Evolutionary conservation across 2,888 invertebrate species (phyloP).

Genomic region (Vannuccia rotundouncinata): DNA sequence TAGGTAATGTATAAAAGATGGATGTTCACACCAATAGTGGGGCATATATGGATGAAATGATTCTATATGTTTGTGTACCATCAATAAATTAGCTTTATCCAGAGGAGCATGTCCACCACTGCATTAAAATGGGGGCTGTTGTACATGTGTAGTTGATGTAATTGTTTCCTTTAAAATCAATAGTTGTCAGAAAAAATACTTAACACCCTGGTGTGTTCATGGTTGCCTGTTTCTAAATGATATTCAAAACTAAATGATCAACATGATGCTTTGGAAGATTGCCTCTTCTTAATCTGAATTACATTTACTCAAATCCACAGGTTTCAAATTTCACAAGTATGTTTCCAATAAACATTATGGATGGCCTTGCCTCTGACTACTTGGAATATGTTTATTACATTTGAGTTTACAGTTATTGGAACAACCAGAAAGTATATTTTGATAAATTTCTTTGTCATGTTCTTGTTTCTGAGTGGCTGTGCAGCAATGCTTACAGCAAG

Average conservation of each 20-base stretch:
- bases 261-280: not conserved
- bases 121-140: not conserved
- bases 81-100: not conserved
- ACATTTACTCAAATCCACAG: conserved; percentile 4
- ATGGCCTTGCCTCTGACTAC: not conserved
- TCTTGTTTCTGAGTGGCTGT: not conserved
- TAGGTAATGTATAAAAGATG: not conserved
- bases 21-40: not conserved
- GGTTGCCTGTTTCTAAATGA: not conserved
- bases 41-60: conserved; percentile 7
- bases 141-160: not conserved
- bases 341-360: conserved; percentile 1
- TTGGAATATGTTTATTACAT: not conserved
- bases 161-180: not conserved
- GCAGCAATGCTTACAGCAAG: not conserved
- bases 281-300: not conserved
- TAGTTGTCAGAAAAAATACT: not conserved
- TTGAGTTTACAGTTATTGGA: not conserved
- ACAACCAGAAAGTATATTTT: not conserved
- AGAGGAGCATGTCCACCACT: not conserved
- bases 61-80: not conserved
- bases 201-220: not conserved
- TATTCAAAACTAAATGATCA: conserved; percentile 5
- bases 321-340: not conserved
- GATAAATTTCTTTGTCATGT: not conserved